Percentiles rank a stretch among this genome's conserved stretches.
Evolutionary conservation across 2,113 vertebrate genomes (phyloP).

Genomic region (Noctilio leporinus): DNA sequence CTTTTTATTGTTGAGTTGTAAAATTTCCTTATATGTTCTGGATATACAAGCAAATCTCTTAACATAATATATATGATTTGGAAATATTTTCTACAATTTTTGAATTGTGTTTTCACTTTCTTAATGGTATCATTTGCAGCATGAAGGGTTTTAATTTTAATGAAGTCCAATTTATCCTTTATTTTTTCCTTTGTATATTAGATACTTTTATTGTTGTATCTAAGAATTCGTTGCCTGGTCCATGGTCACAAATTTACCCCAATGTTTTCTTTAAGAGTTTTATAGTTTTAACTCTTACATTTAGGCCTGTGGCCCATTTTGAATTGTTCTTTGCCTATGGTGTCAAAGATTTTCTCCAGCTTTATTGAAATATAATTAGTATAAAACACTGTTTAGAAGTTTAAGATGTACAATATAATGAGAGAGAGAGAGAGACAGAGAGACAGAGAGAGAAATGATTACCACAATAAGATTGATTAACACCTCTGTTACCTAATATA

Average conservation of each 20-base stretch:
- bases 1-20: constrained; percentile 16
- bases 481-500: neutral
- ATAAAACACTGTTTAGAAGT: neutral
- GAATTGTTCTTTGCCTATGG: neutral
- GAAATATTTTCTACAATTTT: neutral
- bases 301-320: neutral
- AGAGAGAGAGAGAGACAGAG: neutral
- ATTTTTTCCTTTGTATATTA: neutral
- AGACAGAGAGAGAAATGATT: neutral
- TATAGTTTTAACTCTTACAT: neutral
- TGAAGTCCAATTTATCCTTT: neutral
- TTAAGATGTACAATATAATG: neutral
- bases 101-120: neutral
- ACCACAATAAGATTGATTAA: neutral
- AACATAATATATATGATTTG: neutral
- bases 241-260: neutral
- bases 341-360: neutral
- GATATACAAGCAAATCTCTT: neutral
- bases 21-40: neutral
- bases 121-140: neutral
- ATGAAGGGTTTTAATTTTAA: neutral
- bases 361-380: neutral
- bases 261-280: neutral
- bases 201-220: neutral
- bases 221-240: neutral